Percentiles rank a stretch among this genome's conserved stretches.
These are phyloP conservation scores for Cairina moschata DNA, from an alignment of 2,113 vertebrate species.

Conservation along the genomic window DNA sequence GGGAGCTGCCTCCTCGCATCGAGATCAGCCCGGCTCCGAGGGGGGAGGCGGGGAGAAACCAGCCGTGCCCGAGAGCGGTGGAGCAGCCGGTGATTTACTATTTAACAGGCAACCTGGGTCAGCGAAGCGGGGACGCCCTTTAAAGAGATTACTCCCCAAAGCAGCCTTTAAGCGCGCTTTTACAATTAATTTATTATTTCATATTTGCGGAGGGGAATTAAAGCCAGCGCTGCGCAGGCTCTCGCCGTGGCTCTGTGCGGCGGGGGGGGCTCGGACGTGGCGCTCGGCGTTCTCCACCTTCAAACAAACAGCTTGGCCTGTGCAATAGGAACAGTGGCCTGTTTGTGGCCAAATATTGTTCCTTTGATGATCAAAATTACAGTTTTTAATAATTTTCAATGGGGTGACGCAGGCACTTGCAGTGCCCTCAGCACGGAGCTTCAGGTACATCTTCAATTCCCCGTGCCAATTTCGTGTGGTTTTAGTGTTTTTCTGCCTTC, in stretches of 20 bases:
- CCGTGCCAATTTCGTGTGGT: background rate
- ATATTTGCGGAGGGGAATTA: constrained; percentile 71
- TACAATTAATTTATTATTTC: constrained; percentile 74
- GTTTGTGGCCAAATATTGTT: background rate
- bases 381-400: constrained; percentile 16
- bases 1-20: background rate
- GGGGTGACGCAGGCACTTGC: background rate
- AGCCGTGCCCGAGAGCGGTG: background rate
- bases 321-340: background rate
- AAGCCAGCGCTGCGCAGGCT: constrained; percentile 31
- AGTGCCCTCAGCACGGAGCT: background rate
- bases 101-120: constrained; percentile 70
- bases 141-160: constrained; percentile 76
- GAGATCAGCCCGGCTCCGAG: constrained; percentile 8
- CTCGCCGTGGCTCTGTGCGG: constrained; percentile 27
- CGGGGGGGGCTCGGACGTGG: constrained; percentile 38
- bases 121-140: constrained; percentile 69
- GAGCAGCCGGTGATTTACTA: constrained; percentile 69
- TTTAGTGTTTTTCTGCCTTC: background rate
- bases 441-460: background rate
- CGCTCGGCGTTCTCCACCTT: constrained; percentile 29
- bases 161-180: constrained; percentile 67
- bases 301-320: constrained; percentile 50
- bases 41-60: background rate
- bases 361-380: background rate